Evolutionary conservation across 2,888 invertebrate species (phyloP).

Genomic region (Sepiola atlantica): DNA sequence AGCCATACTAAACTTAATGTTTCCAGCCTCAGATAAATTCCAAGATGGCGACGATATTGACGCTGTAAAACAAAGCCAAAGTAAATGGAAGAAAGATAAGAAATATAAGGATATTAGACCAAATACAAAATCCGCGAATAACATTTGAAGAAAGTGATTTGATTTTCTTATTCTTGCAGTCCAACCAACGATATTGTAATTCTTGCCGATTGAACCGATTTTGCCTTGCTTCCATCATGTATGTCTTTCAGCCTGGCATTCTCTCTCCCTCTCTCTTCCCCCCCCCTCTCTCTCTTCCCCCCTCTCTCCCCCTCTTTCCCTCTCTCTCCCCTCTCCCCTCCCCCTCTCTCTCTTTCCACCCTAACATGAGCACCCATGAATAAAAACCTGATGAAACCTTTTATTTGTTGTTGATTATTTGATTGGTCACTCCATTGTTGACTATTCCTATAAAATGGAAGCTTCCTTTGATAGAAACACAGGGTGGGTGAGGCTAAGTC

Average conservation of each 20-base stretch:
- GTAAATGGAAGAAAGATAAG: not conserved
- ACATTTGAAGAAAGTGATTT: not conserved
- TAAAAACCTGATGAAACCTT: conserved; percentile 6
- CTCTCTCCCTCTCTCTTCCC: too few species aligned
- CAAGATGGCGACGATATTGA: not conserved
- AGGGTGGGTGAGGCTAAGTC: not conserved
- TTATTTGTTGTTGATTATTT: conserved; percentile 19
- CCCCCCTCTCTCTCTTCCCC: too few species aligned
- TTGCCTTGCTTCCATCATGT: not conserved
- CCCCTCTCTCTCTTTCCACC: too few species aligned
- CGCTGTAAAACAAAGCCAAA: not conserved
- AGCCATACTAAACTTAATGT: not conserved
- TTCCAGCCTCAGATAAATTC: not conserved
- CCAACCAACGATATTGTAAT: not conserved
- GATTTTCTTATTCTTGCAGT: conserved; percentile 12
- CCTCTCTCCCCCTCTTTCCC: not conserved
- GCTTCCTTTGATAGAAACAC: not conserved
- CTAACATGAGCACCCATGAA: not conserved
- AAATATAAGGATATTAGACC: not conserved
- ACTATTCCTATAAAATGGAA: not conserved
- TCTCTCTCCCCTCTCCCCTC: too few species aligned
- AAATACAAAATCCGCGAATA: not conserved
- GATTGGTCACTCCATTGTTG: conserved; percentile 32
- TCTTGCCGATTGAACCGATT: not conserved
- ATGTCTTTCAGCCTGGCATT: not conserved